These are phyloP conservation scores for Limnothrissa miodon DNA, from an alignment of 2,113 vertebrate genomes.

Conservation along the genomic window DNA sequence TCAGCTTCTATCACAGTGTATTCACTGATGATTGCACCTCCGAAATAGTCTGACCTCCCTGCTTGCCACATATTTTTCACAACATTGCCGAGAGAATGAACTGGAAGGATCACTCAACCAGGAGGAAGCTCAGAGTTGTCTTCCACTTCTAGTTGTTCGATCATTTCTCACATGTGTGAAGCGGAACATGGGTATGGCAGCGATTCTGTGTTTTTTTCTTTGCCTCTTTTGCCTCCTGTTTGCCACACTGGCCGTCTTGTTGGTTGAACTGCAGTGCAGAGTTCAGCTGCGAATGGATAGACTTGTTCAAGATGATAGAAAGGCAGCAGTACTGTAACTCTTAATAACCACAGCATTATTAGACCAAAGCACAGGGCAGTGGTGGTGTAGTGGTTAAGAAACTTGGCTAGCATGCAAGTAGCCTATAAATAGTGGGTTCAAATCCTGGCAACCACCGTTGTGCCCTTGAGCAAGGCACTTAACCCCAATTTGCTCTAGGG, in stretches of 20 bases:
- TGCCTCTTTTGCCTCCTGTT: not conserved
- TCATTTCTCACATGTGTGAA: not conserved
- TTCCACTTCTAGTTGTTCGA: not conserved
- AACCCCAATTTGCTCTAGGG: too few species aligned
- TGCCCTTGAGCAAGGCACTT: too few species aligned
- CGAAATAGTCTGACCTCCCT: not conserved
- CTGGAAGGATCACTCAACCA: not conserved
- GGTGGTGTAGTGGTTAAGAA: too few species aligned
- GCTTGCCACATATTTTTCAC: not conserved
- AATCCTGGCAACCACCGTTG: too few species aligned
- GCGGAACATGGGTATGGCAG: too few species aligned
- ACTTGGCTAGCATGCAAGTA: too few species aligned
- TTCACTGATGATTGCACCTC: not conserved
- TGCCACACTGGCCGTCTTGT: not conserved
- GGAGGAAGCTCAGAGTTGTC: not conserved
- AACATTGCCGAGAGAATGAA: not conserved
- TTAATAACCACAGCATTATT: too few species aligned
- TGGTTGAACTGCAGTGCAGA: not conserved
- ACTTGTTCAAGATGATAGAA: too few species aligned
- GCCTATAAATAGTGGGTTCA: too few species aligned
- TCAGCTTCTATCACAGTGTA: not conserved
- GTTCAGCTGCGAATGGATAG: too few species aligned
- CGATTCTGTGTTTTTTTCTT: not conserved
- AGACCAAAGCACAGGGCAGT: too few species aligned
- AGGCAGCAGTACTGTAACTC: too few species aligned